Base-by-base conservation (phyloP, 2,797 vertebrate genomes). In the Enteromius treurensis region DNA sequence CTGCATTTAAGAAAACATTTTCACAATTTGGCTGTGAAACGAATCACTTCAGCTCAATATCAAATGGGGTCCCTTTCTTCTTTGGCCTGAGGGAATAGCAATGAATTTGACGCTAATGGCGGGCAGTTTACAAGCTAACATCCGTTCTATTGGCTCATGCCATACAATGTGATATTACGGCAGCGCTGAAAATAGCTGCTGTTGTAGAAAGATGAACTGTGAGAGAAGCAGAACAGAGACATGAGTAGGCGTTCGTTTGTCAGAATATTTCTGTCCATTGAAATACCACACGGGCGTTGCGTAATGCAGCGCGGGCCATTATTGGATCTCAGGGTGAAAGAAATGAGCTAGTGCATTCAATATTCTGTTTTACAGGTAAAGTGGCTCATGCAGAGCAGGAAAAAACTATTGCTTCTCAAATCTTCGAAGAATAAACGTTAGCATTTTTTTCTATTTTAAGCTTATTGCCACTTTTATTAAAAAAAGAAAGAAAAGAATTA, bases 181-280 rank as follows among this genome's bases (percentile, higher is more conserved):
- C 73, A 76, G 37, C 11, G 62, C 77, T 60, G 76, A 76, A 84
- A 86, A 79, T 83, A 86, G 87, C 74, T 85, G 74, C 68, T 71
- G 77, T 67, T 86, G 62, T 77, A 85, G 68, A 79, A 75, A 85
- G 80, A 83, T 68, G 60, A 86, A 85, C 77, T 81, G 67, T 77
- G 49, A 84, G 65, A 82, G 80, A 84, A 84, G 77, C 77, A 84
- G 79, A 79, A 78, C 73, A 55, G 86, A 73, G 73, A 81, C 55
- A 45, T 6, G 73, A 80, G 79, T 85, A 81, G 84, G 86, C 64
- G 88, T 84, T 49, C 80, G 78, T 87, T 84, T 87, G 86, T 86
- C 73, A 47, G 83, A 85, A 79, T 79, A 83, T 85, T 81, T 81
- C 80, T 84, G 69, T 83, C 45, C 69, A 84, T 71, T 85, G 82